Conservation (phyloP, 92 coral and sea anemone genomes). For the Epizoanthus rinbou region DNA sequence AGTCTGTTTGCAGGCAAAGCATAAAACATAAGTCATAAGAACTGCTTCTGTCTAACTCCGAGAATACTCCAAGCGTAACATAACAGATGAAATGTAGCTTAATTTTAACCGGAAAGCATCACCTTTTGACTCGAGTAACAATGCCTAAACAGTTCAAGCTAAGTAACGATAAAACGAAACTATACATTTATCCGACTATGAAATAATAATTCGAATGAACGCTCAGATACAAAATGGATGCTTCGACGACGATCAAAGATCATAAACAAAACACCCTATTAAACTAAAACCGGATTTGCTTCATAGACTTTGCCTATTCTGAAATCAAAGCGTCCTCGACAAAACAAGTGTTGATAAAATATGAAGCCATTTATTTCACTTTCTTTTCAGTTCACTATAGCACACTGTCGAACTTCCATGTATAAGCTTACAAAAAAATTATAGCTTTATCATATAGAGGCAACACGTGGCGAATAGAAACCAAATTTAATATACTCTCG, state of each 20-base stretch:
- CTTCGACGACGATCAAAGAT: slow-evolving; percentile 37
- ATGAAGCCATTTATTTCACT: slow-evolving; percentile 15
- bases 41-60: not conserved
- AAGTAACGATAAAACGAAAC: not conserved
- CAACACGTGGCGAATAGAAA: not conserved
- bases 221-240: not conserved
- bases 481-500: not conserved
- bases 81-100: not conserved
- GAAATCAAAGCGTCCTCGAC: not conserved
- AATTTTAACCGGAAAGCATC: not conserved
- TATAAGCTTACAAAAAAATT: slow-evolving; percentile 1
- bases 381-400: not conserved
- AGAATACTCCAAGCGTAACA: not conserved
- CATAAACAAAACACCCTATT: slow-evolving; percentile 16
- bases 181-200: not conserved
- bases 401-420: not conserved
- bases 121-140: not conserved
- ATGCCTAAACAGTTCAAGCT: not conserved
- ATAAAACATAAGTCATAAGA: not conserved
- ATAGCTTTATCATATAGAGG: not conserved
- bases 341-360: not conserved
- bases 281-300: too few species aligned
- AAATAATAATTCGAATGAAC: not conserved
- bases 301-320: too few species aligned
- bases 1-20: not conserved